These are phyloP conservation scores for Leptinotarsa lineolata DNA, from an alignment of 1,140 invertebrate species.

Conservation along the genomic window DNA sequence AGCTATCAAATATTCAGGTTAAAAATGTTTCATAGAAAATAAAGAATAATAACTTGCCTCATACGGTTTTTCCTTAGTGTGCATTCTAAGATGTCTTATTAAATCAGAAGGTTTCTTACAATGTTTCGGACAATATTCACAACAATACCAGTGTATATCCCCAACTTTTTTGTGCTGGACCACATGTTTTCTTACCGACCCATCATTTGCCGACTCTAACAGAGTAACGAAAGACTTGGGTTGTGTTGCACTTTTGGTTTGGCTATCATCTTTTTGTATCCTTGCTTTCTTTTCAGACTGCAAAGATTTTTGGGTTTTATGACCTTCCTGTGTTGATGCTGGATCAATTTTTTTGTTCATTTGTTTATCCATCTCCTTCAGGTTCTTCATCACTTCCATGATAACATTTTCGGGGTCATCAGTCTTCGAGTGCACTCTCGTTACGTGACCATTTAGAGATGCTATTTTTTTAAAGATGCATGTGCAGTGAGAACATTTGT, in stretches of 20 bases:
- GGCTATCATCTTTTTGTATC: neutral
- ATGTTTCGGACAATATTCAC: constrained; percentile 49
- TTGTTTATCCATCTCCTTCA: constrained; percentile 44
- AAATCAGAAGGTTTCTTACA: constrained; percentile 56
- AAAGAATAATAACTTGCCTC: constrained; percentile 36
- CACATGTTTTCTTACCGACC: constrained; percentile 38
- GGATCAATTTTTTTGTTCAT: constrained; percentile 8
- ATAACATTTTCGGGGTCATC: constrained; percentile 28
- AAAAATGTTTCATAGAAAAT: too few relatives aligned
- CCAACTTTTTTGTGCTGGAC: constrained; percentile 49
- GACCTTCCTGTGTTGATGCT: neutral
- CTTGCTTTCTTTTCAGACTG: neutral
- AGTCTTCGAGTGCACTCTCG: constrained; percentile 49
- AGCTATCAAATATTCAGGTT: too few relatives aligned
- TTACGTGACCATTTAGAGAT: constrained; percentile 74
- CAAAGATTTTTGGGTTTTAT: neutral
- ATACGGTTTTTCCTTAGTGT: constrained; percentile 54
- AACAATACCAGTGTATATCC: constrained; percentile 48
- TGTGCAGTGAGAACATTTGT: constrained; percentile 68
- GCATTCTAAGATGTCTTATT: constrained; percentile 52
- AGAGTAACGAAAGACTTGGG: neutral
- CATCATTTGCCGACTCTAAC: constrained; percentile 17
- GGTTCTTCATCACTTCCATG: constrained; percentile 36
- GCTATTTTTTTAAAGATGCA: constrained; percentile 74
- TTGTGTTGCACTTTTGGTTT: neutral